Conservation (phyloP, 2,888 invertebrate species). For the Notodonta ziczac region DNA sequence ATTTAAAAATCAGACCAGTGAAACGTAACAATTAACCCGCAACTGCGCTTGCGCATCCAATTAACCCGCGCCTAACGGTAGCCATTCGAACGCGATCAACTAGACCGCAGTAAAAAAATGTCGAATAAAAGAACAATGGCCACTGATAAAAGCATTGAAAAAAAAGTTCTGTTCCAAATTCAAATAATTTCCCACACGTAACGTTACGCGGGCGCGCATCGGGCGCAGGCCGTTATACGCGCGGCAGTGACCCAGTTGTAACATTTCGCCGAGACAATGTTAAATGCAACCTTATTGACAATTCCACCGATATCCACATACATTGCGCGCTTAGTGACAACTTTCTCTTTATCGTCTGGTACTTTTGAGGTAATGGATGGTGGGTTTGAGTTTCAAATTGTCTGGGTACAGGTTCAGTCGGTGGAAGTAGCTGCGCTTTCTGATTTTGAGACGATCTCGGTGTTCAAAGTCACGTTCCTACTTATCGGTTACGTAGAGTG, state of each 20-base stretch:
- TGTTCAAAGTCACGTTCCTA: slow-evolving; percentile 75
- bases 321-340: slow-evolving; percentile 37
- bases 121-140: slow-evolving; percentile 69
- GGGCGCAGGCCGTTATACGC: slow-evolving; percentile 81
- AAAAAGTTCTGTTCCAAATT: slow-evolving; percentile 79
- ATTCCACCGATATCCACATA: slow-evolving; percentile 20
- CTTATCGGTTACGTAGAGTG: slow-evolving; percentile 71
- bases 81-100: slow-evolving; percentile 51
- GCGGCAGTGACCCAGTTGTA: slow-evolving; percentile 81
- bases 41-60: slow-evolving; percentile 20
- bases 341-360: slow-evolving; percentile 31
- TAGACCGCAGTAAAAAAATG: slow-evolving; percentile 65
- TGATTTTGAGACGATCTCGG: slow-evolving; percentile 74
- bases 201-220: slow-evolving; percentile 83
- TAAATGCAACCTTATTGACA: slow-evolving; percentile 70
- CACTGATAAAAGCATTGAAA: slow-evolving; percentile 70
- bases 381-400: slow-evolving; percentile 11
- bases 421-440: slow-evolving; percentile 77
- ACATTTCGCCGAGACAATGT: slow-evolving; percentile 68
- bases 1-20: not conserved
- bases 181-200: slow-evolving; percentile 85
- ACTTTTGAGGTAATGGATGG: slow-evolving; percentile 44
- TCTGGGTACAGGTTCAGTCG: slow-evolving; percentile 36
- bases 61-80: slow-evolving; percentile 47
- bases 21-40: slow-evolving; percentile 33